These are phyloP conservation scores for Chondrilla cf. caribensis DNA, from an alignment of 37 sponge, comb jelly and placozoan genomes.

Conservation along the genomic window DNA sequence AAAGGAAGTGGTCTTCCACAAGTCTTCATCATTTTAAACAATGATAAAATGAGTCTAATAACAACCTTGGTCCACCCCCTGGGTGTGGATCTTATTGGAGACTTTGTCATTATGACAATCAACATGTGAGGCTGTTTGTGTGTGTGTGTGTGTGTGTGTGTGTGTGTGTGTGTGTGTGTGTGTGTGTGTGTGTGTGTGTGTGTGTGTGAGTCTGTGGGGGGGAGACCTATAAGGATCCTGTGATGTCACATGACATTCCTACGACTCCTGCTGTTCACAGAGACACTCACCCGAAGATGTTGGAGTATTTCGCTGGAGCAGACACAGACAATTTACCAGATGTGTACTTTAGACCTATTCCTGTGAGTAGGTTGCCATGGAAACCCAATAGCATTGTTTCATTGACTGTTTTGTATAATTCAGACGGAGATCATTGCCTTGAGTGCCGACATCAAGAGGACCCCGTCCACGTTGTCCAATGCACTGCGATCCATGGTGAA, in stretches of 20 bases:
- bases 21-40: background rate
- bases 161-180: background rate
- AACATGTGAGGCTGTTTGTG: background rate
- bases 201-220: background rate
- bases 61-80: background rate
- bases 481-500: background rate
- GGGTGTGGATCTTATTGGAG: background rate
- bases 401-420: background rate
- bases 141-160: background rate
- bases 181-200: background rate
- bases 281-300: conserved; percentile 7
- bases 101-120: conserved; percentile 1
- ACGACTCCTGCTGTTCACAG: too few relatives aligned
- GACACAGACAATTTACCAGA: background rate
- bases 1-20: conserved; percentile 15
- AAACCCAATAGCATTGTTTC: background rate
- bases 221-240: too few relatives aligned
- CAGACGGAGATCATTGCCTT: background rate
- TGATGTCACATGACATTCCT: too few relatives aligned
- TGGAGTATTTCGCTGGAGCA: background rate
- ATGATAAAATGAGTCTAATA: background rate
- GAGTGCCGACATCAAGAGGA: background rate
- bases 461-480: background rate
- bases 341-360: background rate
- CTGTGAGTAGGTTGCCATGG: background rate